Conservation (phyloP, 2,888 invertebrate species). For the Drosophila affinis region DNA sequence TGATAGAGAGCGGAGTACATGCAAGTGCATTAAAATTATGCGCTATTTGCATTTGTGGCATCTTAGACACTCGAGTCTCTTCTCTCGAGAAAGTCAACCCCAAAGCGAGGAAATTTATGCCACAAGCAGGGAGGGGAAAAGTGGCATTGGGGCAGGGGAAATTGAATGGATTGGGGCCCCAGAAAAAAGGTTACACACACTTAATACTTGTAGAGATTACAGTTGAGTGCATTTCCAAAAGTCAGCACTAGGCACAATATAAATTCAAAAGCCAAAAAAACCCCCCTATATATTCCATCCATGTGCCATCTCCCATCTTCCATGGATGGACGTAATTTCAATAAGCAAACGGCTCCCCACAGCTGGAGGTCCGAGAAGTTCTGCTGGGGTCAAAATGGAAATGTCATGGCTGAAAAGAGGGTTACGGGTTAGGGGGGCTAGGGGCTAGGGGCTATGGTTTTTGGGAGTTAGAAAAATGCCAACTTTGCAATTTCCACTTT, state of each 20-base stretch:
- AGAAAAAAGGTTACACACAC: slow-evolving; percentile 51
- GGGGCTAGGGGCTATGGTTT: neutral
- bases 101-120: slow-evolving; percentile 45
- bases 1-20: neutral
- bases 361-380: slow-evolving; percentile 59
- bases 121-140: slow-evolving; percentile 27
- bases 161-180: neutral
- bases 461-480: slow-evolving; percentile 53
- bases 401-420: slow-evolving; percentile 51
- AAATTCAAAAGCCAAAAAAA: slow-evolving; percentile 64
- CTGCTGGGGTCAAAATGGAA: slow-evolving; percentile 62
- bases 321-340: slow-evolving; percentile 55
- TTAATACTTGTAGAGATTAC: slow-evolving; percentile 65
- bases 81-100: neutral
- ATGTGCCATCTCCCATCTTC: slow-evolving; percentile 3
- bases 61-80: slow-evolving; percentile 35
- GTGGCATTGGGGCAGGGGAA: neutral
- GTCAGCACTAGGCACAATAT: slow-evolving; percentile 74
- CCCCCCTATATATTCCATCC: neutral
- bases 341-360: slow-evolving; percentile 55
- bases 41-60: slow-evolving; percentile 51
- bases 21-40: slow-evolving; percentile 60
- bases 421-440: neutral
- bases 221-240: slow-evolving; percentile 77
- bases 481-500: slow-evolving; percentile 75